Evolutionary conservation across 2,113 vertebrate genomes (phyloP).

Genomic region (Scolopax mira): DNA sequence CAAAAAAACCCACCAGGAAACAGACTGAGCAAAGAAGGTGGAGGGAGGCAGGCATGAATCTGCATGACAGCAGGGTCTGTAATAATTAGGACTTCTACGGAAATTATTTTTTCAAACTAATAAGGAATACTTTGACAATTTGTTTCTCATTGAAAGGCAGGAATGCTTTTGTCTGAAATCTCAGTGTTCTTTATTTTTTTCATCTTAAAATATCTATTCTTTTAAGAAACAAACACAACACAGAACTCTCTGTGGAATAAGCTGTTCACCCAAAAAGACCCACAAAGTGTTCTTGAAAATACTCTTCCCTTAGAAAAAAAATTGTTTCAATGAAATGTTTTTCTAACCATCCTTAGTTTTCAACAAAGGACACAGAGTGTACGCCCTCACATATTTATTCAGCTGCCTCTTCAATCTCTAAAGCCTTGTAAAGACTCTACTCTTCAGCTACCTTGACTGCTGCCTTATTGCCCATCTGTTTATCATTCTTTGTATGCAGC

Average conservation of each 20-base stretch:
- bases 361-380: neutral
- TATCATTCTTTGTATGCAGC: conserved; percentile 1
- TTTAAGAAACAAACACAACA: neutral
- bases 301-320: neutral
- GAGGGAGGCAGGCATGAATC: neutral
- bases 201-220: neutral
- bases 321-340: neutral
- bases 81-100: neutral
- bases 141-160: neutral
- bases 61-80: neutral
- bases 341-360: neutral
- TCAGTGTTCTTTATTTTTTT: neutral
- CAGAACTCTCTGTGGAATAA: neutral
- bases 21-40: neutral
- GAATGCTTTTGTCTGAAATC: neutral
- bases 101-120: neutral
- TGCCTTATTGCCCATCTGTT: conserved; percentile 43
- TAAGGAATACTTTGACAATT: neutral
- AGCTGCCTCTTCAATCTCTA: conserved; percentile 14
- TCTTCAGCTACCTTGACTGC: conserved; percentile 39
- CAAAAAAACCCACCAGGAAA: neutral
- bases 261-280: neutral
- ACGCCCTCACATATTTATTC: neutral
- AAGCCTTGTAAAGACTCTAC: neutral
- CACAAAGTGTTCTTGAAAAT: neutral